Conservation (phyloP, 2,797 vertebrate species). For the Stomatorhinus walkeri region DNA sequence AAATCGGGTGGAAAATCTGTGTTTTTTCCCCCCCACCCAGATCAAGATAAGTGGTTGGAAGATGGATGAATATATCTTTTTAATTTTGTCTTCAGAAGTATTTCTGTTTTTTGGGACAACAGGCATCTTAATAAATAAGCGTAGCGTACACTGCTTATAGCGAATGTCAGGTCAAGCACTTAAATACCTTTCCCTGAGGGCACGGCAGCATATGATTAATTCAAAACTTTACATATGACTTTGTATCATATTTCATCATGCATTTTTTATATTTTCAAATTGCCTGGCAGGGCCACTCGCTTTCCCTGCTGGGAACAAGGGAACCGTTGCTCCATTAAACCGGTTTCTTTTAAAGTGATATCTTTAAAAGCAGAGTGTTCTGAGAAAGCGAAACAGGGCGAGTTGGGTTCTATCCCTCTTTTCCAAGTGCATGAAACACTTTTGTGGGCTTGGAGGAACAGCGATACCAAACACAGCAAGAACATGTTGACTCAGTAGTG, state of each 20-base stretch:
- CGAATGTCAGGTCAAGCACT: slow-evolving; percentile 5
- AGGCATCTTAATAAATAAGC: slow-evolving; percentile 5
- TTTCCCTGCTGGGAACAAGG: slow-evolving; percentile 34
- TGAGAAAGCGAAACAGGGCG: slow-evolving; percentile 30
- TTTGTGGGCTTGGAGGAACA: slow-evolving; percentile 2
- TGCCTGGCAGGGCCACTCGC: slow-evolving; percentile 26
- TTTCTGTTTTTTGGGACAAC: not conserved
- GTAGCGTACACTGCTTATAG: not conserved
- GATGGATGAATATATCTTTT: not conserved
- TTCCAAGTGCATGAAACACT: slow-evolving; percentile 22
- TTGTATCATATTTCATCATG: slow-evolving; percentile 58
- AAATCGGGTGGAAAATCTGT: not conserved
- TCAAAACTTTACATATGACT: slow-evolving; percentile 44
- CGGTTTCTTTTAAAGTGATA: slow-evolving; percentile 30
- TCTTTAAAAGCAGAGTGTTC: slow-evolving; percentile 27
- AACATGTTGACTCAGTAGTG: slow-evolving; percentile 26
- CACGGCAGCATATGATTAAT: slow-evolving; percentile 53
- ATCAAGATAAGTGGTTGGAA: not conserved
- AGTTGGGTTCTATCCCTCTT: slow-evolving; percentile 26
- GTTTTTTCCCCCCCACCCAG: not conserved
- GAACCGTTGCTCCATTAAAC: slow-evolving; percentile 43
- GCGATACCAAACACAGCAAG: slow-evolving; percentile 17
- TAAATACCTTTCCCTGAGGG: slow-evolving; percentile 27
- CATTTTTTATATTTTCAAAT: slow-evolving; percentile 60
- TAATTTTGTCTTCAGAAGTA: not conserved